Evolutionary conservation across 2,797 vertebrate genomes (phyloP), one percentile per base, ranked within the genome.

Genomic region (Lindbergichthys nudifrons): DNA sequence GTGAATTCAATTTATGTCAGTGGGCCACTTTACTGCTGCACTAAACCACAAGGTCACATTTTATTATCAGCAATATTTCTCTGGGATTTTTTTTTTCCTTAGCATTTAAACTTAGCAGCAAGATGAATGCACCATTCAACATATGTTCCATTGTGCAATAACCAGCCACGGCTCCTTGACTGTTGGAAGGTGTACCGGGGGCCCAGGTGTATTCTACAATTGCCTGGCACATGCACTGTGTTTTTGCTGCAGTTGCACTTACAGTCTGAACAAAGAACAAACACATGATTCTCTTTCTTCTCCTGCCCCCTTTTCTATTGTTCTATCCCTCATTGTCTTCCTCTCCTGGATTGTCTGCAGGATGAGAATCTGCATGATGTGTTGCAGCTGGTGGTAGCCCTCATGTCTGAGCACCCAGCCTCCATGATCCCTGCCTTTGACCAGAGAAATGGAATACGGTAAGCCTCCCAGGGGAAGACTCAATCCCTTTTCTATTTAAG

Each of bases 291-390:
- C 41, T 30, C 8, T 62, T 12, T 56, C 30, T 42, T 19, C 9
- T 19, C 4, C 42, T 1, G 15, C 19, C 21, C 15, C 4, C 6
- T 58, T 64, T 59, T 66, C 14, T 58, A 1, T 65, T 21, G 21
- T 42, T 53, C 21, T 43, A 1, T 65, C 1, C 2, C 39, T 54
- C 21, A 41, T 72, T 19, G 7, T 71, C 43, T 54, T 57, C 47
- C 21, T 70, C 13, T 54, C 0, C 32, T 47, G 54, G 15, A 73
- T 53, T 58, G 5, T 53, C 77, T 80, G 79, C 92, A 99, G 98
- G 97, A 99, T 77, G 97, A 99, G 88, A 99, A 99, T 93, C 93
- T 99, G 63, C 97, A 98, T 91, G 98, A 99, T 89, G 97, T 99
- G 83, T 92, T 99, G 56, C 98, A 99, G 89, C 84, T 99, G 71